Percentiles rank a stretch among this genome's conserved stretches.
Conservation (phyloP, 2,113 vertebrate species). For the Globicephala melas region DNA sequence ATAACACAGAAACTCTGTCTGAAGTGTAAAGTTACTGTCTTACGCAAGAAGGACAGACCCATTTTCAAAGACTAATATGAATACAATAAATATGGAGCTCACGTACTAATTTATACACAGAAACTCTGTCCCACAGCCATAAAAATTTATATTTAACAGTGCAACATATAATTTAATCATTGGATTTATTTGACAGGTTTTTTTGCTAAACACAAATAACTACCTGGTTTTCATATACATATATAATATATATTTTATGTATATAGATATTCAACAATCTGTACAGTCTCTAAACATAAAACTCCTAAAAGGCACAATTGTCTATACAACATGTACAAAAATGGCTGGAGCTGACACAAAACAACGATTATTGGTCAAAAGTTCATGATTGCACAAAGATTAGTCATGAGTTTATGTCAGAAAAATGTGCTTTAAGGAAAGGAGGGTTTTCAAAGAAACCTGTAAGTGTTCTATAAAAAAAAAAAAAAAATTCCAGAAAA, state of each 20-base stretch:
- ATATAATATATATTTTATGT: slow-evolving; percentile 87
- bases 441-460: slow-evolving; percentile 88
- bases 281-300: slow-evolving; percentile 97
- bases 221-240: slow-evolving; percentile 90
- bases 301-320: slow-evolving; percentile 98
- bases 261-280: slow-evolving; percentile 90
- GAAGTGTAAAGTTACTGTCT: slow-evolving; percentile 95
- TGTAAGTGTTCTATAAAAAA: slow-evolving; percentile 88
- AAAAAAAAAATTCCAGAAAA: slow-evolving; percentile 27
- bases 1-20: slow-evolving; percentile 93
- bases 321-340: slow-evolving; percentile 99
- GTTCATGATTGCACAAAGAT: slow-evolving; percentile 97
- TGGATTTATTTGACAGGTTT: slow-evolving; percentile 88
- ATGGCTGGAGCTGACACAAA: slow-evolving; percentile 90
- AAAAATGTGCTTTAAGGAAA: slow-evolving; percentile 98
- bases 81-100: slow-evolving; percentile 98
- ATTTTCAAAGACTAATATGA: slow-evolving; percentile 95
- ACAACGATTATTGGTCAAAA: slow-evolving; percentile 95
- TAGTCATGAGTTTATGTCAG: slow-evolving; percentile 91
- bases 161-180: slow-evolving; percentile 95
- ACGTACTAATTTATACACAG: slow-evolving; percentile 98
- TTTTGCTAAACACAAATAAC: slow-evolving; percentile 92
- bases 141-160: slow-evolving; percentile 98
- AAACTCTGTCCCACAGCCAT: slow-evolving; percentile 94
- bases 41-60: slow-evolving; percentile 92